Conservation (phyloP, 2,113 vertebrate species). For the Vidua chalybeata region DNA sequence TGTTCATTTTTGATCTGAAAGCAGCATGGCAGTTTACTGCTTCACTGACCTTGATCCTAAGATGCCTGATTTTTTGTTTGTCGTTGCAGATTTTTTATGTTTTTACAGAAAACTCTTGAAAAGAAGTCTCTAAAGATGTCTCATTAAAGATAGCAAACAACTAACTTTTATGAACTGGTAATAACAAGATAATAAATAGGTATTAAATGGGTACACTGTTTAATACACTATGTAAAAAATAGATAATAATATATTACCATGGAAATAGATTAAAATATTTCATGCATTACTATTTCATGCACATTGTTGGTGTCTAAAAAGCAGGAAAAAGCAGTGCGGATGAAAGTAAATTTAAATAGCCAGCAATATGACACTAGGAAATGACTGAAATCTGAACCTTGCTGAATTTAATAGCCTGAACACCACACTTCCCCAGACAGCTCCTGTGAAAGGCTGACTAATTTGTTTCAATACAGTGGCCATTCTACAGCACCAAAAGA, state of each 20-base stretch:
- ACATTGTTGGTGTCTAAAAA: background rate
- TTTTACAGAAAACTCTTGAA: background rate
- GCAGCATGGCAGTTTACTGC: background rate
- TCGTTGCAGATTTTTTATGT: background rate
- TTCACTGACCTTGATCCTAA: background rate
- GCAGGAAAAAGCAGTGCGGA: background rate
- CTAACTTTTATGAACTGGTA: background rate
- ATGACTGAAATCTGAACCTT: background rate
- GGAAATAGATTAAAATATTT: background rate
- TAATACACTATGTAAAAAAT: background rate
- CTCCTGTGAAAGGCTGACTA: constrained; percentile 34
- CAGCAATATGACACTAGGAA: background rate
- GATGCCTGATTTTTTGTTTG: background rate
- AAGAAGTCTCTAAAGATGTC: background rate
- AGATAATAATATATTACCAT: background rate
- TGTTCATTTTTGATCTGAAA: background rate
- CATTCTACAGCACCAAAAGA: constrained; percentile 40
- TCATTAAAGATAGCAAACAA: background rate
- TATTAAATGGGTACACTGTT: background rate
- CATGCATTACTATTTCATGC: background rate
- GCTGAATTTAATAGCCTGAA: background rate
- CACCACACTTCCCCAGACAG: background rate
- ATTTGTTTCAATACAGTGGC: constrained; percentile 51
- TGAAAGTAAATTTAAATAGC: background rate
- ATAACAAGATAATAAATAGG: background rate